These are phyloP conservation scores for Sinocyclocheilus grahami DNA, from an alignment of 2,113 vertebrate genomes.

Conservation along the genomic window DNA sequence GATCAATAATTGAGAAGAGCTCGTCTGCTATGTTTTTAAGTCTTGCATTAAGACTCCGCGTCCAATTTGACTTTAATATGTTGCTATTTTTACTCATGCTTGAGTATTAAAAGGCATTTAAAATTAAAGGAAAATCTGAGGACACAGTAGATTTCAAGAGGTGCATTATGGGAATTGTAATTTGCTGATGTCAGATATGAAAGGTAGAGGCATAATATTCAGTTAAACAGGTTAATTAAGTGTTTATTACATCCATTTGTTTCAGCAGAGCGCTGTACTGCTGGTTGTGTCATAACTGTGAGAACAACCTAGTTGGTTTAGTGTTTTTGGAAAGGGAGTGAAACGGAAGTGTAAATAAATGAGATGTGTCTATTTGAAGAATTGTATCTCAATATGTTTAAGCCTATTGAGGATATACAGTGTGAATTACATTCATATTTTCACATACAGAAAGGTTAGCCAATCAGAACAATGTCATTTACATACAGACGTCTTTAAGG, in stretches of 20 bases:
- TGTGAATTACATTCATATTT: not conserved
- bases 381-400: not conserved
- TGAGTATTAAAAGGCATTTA: not conserved
- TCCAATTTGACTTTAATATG: not conserved
- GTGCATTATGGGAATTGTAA: not conserved
- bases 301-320: not conserved
- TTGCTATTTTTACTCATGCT: slow-evolving; percentile 10
- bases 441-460: not conserved
- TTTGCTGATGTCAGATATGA: not conserved
- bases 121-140: not conserved
- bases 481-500: not conserved
- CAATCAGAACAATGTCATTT: not conserved
- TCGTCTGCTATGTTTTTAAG: not conserved
- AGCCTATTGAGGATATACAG: not conserved
- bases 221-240: not conserved
- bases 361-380: not conserved
- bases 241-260: not conserved
- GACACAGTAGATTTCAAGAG: not conserved
- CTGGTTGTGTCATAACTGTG: not conserved
- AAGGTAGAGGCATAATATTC: not conserved
- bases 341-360: not conserved
- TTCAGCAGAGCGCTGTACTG: not conserved
- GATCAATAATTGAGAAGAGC: not conserved
- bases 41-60: not conserved
- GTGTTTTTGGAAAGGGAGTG: not conserved